phyloP scores from a whole-genome alignment of 2,888 invertebrate genomes.

The Stegana nigrithorax region DNA sequence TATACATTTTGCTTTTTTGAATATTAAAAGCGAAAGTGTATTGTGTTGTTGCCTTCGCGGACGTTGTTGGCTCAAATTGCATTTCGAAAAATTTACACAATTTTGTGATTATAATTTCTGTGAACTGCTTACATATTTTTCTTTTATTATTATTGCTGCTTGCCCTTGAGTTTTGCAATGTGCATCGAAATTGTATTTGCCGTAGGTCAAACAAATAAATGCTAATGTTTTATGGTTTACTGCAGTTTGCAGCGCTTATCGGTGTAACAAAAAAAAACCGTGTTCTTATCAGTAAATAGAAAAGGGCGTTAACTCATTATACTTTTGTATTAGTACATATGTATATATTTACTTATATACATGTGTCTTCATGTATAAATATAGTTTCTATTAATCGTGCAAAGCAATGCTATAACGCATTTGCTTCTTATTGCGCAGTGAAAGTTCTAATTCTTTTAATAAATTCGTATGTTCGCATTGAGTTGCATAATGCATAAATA shows the following conservation, averaged over 20 bases:
- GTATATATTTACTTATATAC: slow-evolving; percentile 6
- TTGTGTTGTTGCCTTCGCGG: not conserved
- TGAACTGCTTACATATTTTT: too few species aligned
- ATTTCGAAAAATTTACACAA: not conserved
- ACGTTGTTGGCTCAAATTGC: not conserved
- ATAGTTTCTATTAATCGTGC: slow-evolving; percentile 15
- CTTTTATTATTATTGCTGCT: not conserved
- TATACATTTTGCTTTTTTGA: not conserved
- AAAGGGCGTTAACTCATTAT: slow-evolving; percentile 1
- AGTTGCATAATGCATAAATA: too few species aligned
- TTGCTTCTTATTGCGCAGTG: slow-evolving; percentile 54
- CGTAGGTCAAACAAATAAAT: slow-evolving; percentile 47
- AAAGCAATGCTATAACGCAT: slow-evolving; percentile 10
- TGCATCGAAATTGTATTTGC: slow-evolving; percentile 28
- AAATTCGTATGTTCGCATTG: slow-evolving; percentile 15
- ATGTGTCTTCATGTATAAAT: slow-evolving; percentile 22
- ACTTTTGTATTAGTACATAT: too few species aligned
- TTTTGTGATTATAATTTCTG: not conserved
- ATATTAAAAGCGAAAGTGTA: slow-evolving; percentile 16
- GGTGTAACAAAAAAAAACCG: not conserved
- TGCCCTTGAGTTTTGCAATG: slow-evolving; percentile 28
- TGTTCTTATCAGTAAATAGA: not conserved
- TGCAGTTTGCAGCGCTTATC: slow-evolving; percentile 23
- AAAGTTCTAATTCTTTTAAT: slow-evolving; percentile 41
- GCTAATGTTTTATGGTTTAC: slow-evolving; percentile 15